phyloP scores from a whole-genome alignment of 2,888 invertebrate species.

The Ormyrus labotus region DNA sequence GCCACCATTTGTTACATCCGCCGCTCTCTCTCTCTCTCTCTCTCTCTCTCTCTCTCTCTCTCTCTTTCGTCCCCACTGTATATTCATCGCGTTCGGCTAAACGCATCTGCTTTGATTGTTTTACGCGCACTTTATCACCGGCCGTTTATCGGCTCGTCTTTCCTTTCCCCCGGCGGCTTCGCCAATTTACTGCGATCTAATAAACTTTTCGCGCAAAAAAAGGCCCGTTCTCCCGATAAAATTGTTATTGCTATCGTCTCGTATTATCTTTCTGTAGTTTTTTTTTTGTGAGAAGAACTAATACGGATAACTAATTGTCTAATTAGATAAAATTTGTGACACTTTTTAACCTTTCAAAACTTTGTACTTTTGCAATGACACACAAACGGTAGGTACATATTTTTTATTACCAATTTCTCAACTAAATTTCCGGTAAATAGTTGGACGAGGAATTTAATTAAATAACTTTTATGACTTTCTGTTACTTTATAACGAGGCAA shows the following conservation, averaged over 20 bases:
- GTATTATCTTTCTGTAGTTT: too few species aligned
- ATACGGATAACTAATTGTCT: too few species aligned
- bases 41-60: not conserved
- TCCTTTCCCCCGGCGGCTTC: not conserved
- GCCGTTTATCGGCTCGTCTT: not conserved
- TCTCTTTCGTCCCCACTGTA: not conserved
- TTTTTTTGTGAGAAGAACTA: too few species aligned
- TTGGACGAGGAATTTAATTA: too few species aligned
- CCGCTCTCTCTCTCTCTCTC: not conserved
- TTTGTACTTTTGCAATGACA: too few species aligned
- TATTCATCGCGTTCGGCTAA: slow-evolving; percentile 8
- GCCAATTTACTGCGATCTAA: slow-evolving; percentile 4
- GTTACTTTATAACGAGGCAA: too few species aligned
- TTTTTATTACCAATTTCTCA: too few species aligned
- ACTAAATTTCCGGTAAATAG: too few species aligned
- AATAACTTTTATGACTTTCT: too few species aligned
- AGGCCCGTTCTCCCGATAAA: not conserved
- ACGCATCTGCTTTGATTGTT: slow-evolving; percentile 28
- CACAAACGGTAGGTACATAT: too few species aligned
- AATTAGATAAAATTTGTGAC: too few species aligned
- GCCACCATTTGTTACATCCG: slow-evolving; percentile 4
- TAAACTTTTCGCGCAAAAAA: slow-evolving; percentile 13
- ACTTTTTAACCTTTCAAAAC: too few species aligned
- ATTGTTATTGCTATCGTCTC: not conserved
- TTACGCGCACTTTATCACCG: not conserved